Evolutionary conservation across 2,888 invertebrate genomes (phyloP), one percentile per base, ranked within the genome.

Genomic region (Acrobasis suavella): DNA sequence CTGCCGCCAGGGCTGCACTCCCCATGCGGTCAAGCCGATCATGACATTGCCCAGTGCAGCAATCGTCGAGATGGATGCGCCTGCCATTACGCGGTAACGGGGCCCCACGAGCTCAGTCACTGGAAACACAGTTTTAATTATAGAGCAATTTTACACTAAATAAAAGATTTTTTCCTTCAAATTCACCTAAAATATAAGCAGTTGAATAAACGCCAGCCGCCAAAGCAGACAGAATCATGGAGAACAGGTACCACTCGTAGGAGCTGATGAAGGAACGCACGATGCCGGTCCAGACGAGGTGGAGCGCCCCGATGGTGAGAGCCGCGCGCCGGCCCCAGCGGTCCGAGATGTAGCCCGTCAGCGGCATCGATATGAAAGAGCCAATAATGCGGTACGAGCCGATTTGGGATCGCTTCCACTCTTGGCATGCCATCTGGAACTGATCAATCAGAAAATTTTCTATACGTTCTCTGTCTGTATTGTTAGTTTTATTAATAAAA

Each of bases 101-200:
- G 96, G 96, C 0, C 96, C 96, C 0, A 96, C 96, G 70, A 97
- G 85, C 84, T 97, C 97, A 71, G 96, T 94, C 50, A 95, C 96
- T 96, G 85, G 32, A 90, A 89, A 14, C 49, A n/a, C 9, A 5
- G 16, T 39, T 3, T 39, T 39, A 1, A 9, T 39, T 39, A 3
- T 39, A 39, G 39, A 39, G 39, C 9, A 8, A 9, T 2, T 9
- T 39, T 8, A 39, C 10, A 7, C 39, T 7, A 39, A 39, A 39
- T 8, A 8, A 9, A 8, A 8, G 9, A 39, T 39, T 39, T 7
- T 14, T 42, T 12, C 3, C 9, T 42, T 12, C 10, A 50, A 63
- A 68, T 75, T 81, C 87, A 94, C 96, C 96, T 72, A 96, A 86
- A 72, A 97, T 95, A 78, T 96, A 96, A 64, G 95, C 95, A 1